phyloP scores from a whole-genome alignment of 1,140 invertebrate species.

The Dysdera silvatica region DNA sequence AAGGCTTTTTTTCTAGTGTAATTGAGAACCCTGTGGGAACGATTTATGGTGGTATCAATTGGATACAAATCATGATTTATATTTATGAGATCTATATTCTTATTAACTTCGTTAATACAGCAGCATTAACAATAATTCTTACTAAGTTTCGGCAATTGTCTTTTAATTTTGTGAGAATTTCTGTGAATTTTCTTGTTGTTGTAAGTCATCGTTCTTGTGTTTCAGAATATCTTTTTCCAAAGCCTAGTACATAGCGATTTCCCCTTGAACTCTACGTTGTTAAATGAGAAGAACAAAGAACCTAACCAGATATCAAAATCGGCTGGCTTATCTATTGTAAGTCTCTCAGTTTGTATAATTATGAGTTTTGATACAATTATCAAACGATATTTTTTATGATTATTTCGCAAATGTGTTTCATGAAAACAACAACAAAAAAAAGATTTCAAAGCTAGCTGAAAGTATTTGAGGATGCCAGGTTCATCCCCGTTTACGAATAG shows the following conservation, averaged over 20 bases:
- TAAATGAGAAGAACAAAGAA: background rate
- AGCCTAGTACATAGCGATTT: constrained; percentile 50
- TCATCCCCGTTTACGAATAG: too few relatives aligned
- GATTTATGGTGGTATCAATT: too few relatives aligned
- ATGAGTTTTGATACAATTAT: background rate
- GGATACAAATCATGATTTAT: too few relatives aligned
- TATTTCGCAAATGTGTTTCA: too few relatives aligned
- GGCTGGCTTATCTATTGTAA: constrained; percentile 3
- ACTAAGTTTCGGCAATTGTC: background rate
- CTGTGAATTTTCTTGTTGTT: background rate
- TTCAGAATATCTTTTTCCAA: constrained; percentile 64
- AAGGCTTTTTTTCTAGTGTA: too few relatives aligned
- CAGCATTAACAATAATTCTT: too few relatives aligned
- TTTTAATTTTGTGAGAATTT: background rate
- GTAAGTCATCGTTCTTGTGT: constrained; percentile 18
- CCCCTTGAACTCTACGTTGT: constrained; percentile 36
- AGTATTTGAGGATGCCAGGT: too few relatives aligned
- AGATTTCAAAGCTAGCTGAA: too few relatives aligned
- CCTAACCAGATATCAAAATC: background rate
- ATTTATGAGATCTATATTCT: too few relatives aligned
- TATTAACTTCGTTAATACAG: too few relatives aligned
- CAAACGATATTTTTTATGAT: background rate
- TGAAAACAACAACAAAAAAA: too few relatives aligned
- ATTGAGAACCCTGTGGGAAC: too few relatives aligned
- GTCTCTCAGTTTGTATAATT: background rate